Evolutionary conservation across 2,113 vertebrate species (phyloP).

Genomic region (Gymnogyps californianus): DNA sequence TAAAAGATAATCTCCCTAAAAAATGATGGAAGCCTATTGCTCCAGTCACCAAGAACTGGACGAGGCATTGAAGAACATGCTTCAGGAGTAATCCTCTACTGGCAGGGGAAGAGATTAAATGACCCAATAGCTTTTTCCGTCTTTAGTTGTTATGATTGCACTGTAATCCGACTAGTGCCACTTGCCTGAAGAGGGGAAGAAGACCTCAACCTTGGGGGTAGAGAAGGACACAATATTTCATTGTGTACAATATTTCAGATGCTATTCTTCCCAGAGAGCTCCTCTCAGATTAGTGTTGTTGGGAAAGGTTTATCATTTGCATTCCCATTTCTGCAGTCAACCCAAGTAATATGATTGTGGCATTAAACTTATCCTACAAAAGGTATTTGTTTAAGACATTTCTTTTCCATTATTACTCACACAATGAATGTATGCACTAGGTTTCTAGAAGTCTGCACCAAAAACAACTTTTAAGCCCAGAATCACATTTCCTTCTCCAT

Average conservation of each 20-base stretch:
- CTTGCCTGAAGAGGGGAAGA: slow-evolving; percentile 26
- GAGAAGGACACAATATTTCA: slow-evolving; percentile 45
- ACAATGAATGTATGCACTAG: slow-evolving; percentile 30
- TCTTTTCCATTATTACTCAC: slow-evolving; percentile 57
- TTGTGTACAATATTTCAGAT: slow-evolving; percentile 50
- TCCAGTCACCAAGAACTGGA: slow-evolving; percentile 36
- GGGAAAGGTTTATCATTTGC: slow-evolving; percentile 44
- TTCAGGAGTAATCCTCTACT: slow-evolving; percentile 59
- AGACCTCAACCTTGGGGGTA: slow-evolving; percentile 15
- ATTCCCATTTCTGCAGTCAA: slow-evolving; percentile 45
- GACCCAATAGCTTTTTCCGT: slow-evolving; percentile 55
- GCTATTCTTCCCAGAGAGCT: slow-evolving; percentile 30
- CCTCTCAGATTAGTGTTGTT: slow-evolving; percentile 46
- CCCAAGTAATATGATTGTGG: slow-evolving; percentile 51
- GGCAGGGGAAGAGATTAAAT: slow-evolving; percentile 62
- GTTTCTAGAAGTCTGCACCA: slow-evolving; percentile 56
- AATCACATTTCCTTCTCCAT: slow-evolving; percentile 43
- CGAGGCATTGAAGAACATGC: slow-evolving; percentile 46
- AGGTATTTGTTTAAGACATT: slow-evolving; percentile 51
- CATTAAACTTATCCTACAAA: slow-evolving; percentile 59
- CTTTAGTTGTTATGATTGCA: slow-evolving; percentile 58
- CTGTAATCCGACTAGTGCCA: slow-evolving; percentile 60
- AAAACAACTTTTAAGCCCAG: slow-evolving; percentile 63
- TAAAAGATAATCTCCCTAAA: slow-evolving; percentile 66
- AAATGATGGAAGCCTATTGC: slow-evolving; percentile 45